Evolutionary conservation across 2,797 vertebrate genomes (phyloP).

Genomic region (Rhinatrema bivittatum): DNA sequence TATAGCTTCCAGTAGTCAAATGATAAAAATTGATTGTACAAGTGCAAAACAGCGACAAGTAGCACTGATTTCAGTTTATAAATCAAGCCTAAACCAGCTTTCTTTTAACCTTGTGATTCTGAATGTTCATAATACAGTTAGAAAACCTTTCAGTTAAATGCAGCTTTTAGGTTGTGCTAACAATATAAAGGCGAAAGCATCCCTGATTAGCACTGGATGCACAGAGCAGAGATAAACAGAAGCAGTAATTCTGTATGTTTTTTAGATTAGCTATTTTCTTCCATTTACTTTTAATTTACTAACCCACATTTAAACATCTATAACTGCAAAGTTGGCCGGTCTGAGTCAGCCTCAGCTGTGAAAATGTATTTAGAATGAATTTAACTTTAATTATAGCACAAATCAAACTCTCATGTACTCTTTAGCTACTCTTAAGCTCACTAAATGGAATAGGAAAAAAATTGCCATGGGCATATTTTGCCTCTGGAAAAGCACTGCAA

Average conservation of each 20-base stretch:
- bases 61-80: slow-evolving; percentile 24
- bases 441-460: too few species aligned
- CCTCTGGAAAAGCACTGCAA: background rate
- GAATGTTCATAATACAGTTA: slow-evolving; percentile 23
- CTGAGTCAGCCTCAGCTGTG: slow-evolving; percentile 4
- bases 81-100: slow-evolving; percentile 29
- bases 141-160: background rate
- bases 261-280: slow-evolving; percentile 26
- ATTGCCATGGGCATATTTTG: background rate
- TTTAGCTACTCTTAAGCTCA: background rate
- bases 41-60: background rate
- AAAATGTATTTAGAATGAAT: slow-evolving; percentile 31
- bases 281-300: slow-evolving; percentile 28
- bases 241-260: slow-evolving; percentile 15
- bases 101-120: slow-evolving; percentile 23
- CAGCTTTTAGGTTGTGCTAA: slow-evolving; percentile 20
- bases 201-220: slow-evolving; percentile 19
- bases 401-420: slow-evolving; percentile 19
- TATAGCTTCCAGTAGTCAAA: slow-evolving; percentile 22
- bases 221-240: slow-evolving; percentile 24
- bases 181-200: slow-evolving; percentile 6
- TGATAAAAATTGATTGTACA: slow-evolving; percentile 2
- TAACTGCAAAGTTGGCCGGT: slow-evolving; percentile 11
- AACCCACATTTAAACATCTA: slow-evolving; percentile 18
- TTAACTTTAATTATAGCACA: slow-evolving; percentile 32